Evolutionary conservation across 2,113 vertebrate species (phyloP).

Genomic region (Triplophysa siluroides): DNA sequence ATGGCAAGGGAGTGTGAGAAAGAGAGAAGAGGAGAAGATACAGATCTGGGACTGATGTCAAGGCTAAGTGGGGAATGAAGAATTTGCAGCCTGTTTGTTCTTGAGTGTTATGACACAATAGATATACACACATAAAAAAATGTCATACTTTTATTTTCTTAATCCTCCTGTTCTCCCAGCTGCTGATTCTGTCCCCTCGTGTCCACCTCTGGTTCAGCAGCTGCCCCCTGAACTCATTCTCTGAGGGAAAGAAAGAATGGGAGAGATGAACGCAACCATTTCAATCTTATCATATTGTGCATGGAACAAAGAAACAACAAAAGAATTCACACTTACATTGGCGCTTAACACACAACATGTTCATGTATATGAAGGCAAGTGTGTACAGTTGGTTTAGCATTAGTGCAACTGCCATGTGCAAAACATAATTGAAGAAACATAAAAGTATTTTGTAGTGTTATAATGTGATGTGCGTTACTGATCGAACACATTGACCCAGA

Average conservation of each 20-base stretch:
- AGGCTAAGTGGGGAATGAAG: background rate
- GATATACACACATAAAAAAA: constrained; percentile 3
- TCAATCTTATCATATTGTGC: background rate
- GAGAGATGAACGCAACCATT: background rate
- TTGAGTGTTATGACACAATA: background rate
- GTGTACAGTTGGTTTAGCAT: background rate
- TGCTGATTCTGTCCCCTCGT: constrained; percentile 78
- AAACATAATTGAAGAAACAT: background rate
- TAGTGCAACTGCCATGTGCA: background rate
- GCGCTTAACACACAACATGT: no score
- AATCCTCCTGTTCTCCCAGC: constrained; percentile 73
- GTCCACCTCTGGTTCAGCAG: constrained; percentile 87
- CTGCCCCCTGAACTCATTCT: constrained; percentile 89
- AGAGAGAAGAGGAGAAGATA: constrained; percentile 15
- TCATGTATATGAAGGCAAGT: no score
- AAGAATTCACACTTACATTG: background rate
- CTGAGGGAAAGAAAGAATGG: constrained; percentile 61
- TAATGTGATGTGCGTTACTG: no score
- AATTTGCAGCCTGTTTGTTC: constrained; percentile 24
- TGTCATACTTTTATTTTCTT: constrained; percentile 79
- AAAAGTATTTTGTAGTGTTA: no score
- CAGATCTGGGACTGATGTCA: background rate
- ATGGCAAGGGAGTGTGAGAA: constrained; percentile 4
- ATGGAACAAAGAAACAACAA: background rate
- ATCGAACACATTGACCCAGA: no score